These are phyloP conservation scores for Castor canadensis DNA, from an alignment of 2,113 vertebrate species.

Conservation along the genomic window DNA sequence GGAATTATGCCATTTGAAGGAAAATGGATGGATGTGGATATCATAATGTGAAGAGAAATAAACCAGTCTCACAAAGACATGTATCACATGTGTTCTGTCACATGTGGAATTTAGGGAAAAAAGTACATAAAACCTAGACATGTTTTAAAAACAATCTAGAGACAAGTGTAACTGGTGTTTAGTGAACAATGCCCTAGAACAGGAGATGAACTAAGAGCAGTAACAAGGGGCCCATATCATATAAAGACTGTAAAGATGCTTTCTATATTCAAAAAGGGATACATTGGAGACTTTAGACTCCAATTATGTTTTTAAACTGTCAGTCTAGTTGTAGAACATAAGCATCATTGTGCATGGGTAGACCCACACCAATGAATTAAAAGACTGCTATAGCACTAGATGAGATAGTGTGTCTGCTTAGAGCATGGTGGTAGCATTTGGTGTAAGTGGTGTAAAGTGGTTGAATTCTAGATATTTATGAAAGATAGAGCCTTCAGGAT, in stretches of 20 bases:
- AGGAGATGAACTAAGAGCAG: neutral
- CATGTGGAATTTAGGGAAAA: too few species aligned
- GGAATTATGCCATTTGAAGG: too few species aligned
- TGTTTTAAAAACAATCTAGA: neutral
- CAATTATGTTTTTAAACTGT: too few species aligned
- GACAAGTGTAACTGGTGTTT: neutral
- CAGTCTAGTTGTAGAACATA: neutral
- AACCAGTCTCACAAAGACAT: too few species aligned
- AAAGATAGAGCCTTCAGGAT: neutral
- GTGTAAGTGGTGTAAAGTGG: neutral
- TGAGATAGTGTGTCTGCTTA: neutral
- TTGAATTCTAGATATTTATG: too few species aligned
- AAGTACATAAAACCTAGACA: too few species aligned
- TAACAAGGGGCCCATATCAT: neutral
- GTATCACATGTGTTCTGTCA: too few species aligned
- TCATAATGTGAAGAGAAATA: too few species aligned
- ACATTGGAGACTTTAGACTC: too few species aligned
- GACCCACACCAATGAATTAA: neutral
- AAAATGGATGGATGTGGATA: too few species aligned
- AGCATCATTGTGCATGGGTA: neutral
- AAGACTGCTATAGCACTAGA: neutral
- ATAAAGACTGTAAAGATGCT: neutral
- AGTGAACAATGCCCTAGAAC: neutral
- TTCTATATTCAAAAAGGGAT: too few species aligned
- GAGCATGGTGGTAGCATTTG: neutral